These are phyloP conservation scores for Psilopogon haemacephalus DNA, from an alignment of 2,113 vertebrate species.

Conservation along the genomic window DNA sequence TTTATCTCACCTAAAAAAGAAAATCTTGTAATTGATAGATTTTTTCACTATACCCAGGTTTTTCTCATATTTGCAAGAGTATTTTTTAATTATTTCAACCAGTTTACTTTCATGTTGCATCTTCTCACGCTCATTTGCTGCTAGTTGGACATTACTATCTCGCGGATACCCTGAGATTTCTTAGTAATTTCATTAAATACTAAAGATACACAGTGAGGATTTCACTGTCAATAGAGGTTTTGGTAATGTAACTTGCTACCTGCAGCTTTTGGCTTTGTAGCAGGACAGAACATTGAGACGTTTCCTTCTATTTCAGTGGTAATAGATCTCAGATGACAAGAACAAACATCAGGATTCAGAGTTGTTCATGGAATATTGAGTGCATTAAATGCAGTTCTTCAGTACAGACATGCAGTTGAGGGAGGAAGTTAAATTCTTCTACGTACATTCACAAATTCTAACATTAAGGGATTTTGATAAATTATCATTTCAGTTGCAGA, in stretches of 20 bases:
- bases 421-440: neutral
- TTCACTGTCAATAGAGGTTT: neutral
- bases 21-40: neutral
- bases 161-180: neutral
- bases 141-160: neutral
- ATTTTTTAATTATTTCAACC: neutral
- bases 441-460: neutral
- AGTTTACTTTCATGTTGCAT: neutral
- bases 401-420: neutral
- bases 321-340: neutral
- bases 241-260: neutral
- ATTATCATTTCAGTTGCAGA: neutral
- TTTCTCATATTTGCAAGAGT: neutral
- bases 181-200: neutral
- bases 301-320: neutral
- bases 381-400: neutral
- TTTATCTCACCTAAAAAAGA: neutral
- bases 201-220: neutral
- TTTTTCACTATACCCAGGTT: neutral
- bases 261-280: neutral
- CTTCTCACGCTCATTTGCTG: neutral
- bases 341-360: neutral
- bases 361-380: neutral
- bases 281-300: neutral
- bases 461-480: neutral